Percentiles rank a stretch among this genome's conserved stretches.
Evolutionary conservation across 1,140 invertebrate species (phyloP).

Genomic region (Drosophila bocki): DNA sequence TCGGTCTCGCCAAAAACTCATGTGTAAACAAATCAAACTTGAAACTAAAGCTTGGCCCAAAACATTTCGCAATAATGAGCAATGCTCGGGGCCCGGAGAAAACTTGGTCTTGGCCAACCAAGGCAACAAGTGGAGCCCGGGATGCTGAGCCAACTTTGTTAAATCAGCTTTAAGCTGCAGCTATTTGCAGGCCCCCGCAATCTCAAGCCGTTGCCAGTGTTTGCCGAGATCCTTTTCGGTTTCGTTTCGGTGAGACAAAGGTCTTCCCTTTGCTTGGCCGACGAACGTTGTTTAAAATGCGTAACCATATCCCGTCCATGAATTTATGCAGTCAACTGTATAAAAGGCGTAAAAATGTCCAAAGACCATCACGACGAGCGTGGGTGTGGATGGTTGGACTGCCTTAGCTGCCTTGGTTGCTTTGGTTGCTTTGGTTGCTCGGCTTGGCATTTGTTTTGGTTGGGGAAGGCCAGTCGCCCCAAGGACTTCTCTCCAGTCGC

Average conservation of each 20-base stretch:
- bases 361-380: slow-evolving; percentile 26
- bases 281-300: slow-evolving; percentile 72
- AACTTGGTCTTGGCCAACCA: slow-evolving; percentile 37
- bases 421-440: slow-evolving; percentile 5
- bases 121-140: slow-evolving; percentile 66
- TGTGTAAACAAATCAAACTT: slow-evolving; percentile 80
- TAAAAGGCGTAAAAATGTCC: slow-evolving; percentile 77
- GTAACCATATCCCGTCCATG: slow-evolving; percentile 60
- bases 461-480: slow-evolving; percentile 25
- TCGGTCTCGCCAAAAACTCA: slow-evolving; percentile 61
- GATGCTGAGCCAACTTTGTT: slow-evolving; percentile 24
- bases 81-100: slow-evolving; percentile 53
- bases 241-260: slow-evolving; percentile 43
- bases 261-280: slow-evolving; percentile 14
- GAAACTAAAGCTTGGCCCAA: slow-evolving; percentile 67
- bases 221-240: slow-evolving; percentile 31
- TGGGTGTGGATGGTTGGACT: slow-evolving; percentile 15
- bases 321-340: slow-evolving; percentile 76
- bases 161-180: slow-evolving; percentile 55
- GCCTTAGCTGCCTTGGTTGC: not conserved
- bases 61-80: slow-evolving; percentile 76
- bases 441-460: slow-evolving; percentile 39
- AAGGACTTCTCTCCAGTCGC: slow-evolving; percentile 12
- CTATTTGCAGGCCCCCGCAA: slow-evolving; percentile 21
- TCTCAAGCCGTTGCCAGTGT: slow-evolving; percentile 19